Conservation (phyloP, 2,113 vertebrate genomes). For the Brienomyrus brachyistius region DNA sequence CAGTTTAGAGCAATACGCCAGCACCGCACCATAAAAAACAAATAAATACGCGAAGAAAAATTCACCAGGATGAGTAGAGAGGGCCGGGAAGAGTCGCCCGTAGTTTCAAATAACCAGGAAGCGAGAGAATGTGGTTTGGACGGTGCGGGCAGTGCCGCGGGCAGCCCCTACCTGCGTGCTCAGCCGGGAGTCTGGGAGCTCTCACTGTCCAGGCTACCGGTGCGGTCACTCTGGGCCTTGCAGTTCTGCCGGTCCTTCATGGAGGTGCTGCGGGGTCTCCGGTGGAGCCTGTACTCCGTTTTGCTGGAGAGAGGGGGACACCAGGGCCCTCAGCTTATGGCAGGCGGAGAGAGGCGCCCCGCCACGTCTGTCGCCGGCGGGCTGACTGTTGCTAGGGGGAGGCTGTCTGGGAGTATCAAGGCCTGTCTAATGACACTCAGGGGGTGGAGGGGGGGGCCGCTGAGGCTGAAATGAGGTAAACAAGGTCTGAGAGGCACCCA, state of each 20-base stretch:
- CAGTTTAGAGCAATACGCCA: neutral
- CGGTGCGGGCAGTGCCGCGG: neutral
- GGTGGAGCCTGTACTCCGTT: slow-evolving; percentile 51
- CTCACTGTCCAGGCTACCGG: slow-evolving; percentile 65
- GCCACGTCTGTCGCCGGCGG: neutral
- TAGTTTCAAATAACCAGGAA: neutral
- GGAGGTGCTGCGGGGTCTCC: slow-evolving; percentile 61
- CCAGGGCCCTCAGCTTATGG: neutral
- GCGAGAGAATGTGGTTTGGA: neutral
- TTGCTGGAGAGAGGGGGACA: slow-evolving; percentile 44
- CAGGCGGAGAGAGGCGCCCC: neutral
- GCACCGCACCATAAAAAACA: neutral
- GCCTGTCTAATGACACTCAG: neutral
- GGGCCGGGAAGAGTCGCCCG: neutral
- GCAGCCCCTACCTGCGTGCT: slow-evolving; percentile 48
- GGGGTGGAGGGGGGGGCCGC: neutral
- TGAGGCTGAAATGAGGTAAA: neutral
- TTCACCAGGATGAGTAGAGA: neutral
- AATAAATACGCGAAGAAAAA: neutral
- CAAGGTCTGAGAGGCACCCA: neutral
- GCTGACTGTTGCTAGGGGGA: neutral
- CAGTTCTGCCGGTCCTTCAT: slow-evolving; percentile 69
- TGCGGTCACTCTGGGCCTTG: slow-evolving; percentile 58
- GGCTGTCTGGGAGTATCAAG: neutral
- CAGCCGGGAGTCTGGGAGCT: slow-evolving; percentile 54